A percentile compares a stretch with the other conserved stretches of the same genome.
These are phyloP conservation scores for Gopherus evgoodei DNA, from an alignment of 2,113 vertebrate species.

Conservation along the genomic window DNA sequence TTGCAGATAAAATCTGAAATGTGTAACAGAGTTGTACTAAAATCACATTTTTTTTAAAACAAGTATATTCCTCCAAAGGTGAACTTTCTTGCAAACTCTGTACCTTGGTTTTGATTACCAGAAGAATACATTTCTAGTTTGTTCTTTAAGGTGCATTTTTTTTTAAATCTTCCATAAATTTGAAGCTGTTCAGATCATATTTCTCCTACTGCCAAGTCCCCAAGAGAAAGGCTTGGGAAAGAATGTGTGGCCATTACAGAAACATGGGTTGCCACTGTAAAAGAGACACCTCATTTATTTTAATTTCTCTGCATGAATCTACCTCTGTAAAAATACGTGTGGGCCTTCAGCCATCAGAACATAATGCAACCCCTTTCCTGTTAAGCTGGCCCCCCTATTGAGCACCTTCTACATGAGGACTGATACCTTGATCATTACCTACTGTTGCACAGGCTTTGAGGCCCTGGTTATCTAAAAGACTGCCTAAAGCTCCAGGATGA, in stretches of 20 bases:
- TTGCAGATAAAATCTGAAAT: neutral
- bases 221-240: neutral
- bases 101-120: neutral
- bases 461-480: neutral
- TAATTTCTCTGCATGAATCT: rapidly evolving
- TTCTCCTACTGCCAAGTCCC: neutral
- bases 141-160: neutral
- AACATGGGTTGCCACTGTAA: neutral
- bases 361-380: neutral
- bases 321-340: neutral
- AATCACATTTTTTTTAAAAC: neutral
- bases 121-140: neutral
- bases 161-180: neutral
- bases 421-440: neutral
- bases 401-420: neutral
- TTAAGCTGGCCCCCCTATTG: neutral
- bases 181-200: neutral
- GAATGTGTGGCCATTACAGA: neutral
- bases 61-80: neutral
- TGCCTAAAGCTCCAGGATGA: neutral
- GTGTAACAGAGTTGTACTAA: neutral
- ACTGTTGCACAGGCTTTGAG: neutral
- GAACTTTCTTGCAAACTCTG: neutral
- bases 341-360: neutral
- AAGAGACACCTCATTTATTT: neutral